Percentiles rank a stretch among this genome's conserved stretches.
These are phyloP conservation scores for Telenomus remus DNA, from an alignment of 1,140 invertebrate genomes.

Conservation along the genomic window DNA sequence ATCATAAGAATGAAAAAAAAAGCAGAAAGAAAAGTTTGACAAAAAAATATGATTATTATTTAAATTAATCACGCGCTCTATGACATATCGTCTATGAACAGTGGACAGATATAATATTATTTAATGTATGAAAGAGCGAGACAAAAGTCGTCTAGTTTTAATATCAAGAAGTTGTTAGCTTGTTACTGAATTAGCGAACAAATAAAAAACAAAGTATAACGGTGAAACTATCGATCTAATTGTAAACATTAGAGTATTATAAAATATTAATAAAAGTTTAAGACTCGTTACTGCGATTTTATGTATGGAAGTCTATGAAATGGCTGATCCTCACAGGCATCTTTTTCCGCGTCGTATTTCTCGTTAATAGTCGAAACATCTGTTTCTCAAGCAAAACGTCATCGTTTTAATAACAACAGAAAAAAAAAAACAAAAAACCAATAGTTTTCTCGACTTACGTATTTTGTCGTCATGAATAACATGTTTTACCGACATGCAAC, in stretches of 20 bases:
- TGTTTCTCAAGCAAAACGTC: constrained; percentile 43
- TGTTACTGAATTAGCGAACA: constrained; percentile 58
- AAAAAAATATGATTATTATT: constrained; percentile 26
- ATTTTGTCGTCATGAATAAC: constrained; percentile 52
- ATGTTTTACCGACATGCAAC: constrained; percentile 49
- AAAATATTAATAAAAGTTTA: constrained; percentile 66
- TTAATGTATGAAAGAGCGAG: constrained; percentile 45
- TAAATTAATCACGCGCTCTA: constrained; percentile 37
- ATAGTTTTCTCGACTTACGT: constrained; percentile 47
- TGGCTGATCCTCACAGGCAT: constrained; percentile 28
- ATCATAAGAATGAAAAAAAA: constrained; percentile 1
- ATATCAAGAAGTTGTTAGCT: constrained; percentile 59
- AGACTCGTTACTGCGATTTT: constrained; percentile 69
- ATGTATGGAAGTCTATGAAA: constrained; percentile 55
- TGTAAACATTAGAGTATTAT: constrained; percentile 61
- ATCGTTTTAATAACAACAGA: constrained; percentile 55
- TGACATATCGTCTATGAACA: constrained; percentile 56
- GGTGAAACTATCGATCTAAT: constrained; percentile 61
- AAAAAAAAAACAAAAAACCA: too few relatives aligned
- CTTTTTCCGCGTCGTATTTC: constrained; percentile 42
- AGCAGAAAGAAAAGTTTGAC: constrained; percentile 1
- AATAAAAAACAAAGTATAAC: constrained; percentile 32
- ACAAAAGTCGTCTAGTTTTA: constrained; percentile 54
- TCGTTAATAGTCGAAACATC: constrained; percentile 45
- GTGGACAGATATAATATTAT: constrained; percentile 55